Conservation (phyloP, 2,888 invertebrate species). For the Steinernema scapterisci region DNA sequence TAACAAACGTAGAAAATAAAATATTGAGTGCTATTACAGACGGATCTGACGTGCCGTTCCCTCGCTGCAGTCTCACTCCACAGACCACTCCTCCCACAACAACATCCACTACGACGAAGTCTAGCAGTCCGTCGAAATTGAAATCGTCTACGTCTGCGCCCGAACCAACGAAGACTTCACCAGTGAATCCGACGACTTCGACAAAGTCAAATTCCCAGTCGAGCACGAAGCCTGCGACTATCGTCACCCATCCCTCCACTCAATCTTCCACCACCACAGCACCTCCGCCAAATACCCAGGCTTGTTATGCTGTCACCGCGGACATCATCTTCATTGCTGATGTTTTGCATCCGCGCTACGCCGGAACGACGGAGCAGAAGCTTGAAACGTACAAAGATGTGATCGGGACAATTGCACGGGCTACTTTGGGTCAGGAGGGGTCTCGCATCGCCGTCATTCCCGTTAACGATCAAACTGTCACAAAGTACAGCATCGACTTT, state of each 20-base stretch:
- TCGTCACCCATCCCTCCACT: too few species aligned
- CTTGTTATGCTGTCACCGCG: not conserved
- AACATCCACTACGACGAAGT: not conserved
- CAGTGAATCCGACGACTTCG: too few species aligned
- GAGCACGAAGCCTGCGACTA: too few species aligned
- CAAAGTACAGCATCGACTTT: not conserved
- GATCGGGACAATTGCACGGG: not conserved
- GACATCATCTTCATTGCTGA: constrained; percentile 17
- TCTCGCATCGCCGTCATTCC: not conserved
- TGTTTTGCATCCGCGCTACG: not conserved
- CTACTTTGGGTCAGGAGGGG: not conserved
- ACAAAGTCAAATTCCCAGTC: too few species aligned
- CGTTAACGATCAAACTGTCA: not conserved
- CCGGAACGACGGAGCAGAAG: not conserved
- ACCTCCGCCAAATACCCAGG: not conserved
- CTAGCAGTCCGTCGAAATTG: too few species aligned
- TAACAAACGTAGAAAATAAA: too few species aligned
- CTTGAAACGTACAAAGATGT: not conserved
- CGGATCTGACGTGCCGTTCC: not conserved
- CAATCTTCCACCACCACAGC: too few species aligned
- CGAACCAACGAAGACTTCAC: too few species aligned
- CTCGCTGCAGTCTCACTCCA: not conserved
- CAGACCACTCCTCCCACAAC: not conserved
- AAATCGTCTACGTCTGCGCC: too few species aligned
- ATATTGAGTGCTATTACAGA: too few species aligned